Percentiles rank a stretch among this genome's conserved stretches.
These are phyloP conservation scores for Eurypyga helias DNA, from an alignment of 2,113 vertebrate species.

Conservation along the genomic window DNA sequence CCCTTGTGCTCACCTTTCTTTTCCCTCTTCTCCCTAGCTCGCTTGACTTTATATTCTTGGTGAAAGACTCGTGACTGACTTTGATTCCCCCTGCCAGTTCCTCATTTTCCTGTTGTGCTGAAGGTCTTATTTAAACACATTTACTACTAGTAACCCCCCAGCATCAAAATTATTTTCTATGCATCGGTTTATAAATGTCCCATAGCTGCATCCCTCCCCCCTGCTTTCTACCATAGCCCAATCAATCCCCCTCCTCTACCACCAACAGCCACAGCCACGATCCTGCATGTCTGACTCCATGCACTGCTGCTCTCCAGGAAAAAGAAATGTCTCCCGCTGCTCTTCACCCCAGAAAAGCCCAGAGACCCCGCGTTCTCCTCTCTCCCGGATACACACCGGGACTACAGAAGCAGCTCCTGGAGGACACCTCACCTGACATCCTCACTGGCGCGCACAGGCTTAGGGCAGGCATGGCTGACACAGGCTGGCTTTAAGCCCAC, in stretches of 20 bases:
- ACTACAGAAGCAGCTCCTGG: background rate
- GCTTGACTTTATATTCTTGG: background rate
- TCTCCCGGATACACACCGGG: background rate
- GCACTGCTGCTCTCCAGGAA: background rate
- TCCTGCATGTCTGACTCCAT: background rate
- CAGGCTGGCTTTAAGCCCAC: conserved; percentile 32
- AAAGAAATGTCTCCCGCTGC: background rate
- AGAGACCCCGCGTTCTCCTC: background rate
- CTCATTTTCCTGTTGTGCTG: background rate
- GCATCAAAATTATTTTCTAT: background rate
- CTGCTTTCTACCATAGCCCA: background rate
- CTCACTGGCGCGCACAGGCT: fast-evolving
- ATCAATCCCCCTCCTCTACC: background rate
- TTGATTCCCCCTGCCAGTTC: background rate
- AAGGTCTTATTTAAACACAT: background rate
- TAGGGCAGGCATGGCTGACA: conserved; percentile 53
- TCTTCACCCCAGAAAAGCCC: background rate
- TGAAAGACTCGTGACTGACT: background rate
- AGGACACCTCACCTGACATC: background rate
- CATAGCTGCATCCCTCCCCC: background rate
- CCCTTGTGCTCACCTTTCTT: background rate
- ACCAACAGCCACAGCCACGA: fast-evolving
- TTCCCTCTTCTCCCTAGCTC: background rate
- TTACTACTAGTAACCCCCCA: background rate
- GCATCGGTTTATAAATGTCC: background rate